Evolutionary conservation across 2,888 invertebrate genomes (phyloP).

Genomic region (Elegia similella): DNA sequence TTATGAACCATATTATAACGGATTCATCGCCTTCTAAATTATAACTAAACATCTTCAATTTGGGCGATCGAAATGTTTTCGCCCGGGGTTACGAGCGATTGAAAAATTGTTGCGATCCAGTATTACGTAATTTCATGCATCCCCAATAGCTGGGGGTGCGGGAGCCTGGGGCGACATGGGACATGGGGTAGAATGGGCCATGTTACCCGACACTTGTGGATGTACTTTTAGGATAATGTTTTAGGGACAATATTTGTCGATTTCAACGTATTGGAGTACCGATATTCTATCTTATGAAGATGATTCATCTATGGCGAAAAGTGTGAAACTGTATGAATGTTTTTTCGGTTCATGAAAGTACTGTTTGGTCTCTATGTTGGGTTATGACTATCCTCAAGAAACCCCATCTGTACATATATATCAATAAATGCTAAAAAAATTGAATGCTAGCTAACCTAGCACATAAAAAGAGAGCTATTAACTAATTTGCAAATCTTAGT

Average conservation of each 20-base stretch:
- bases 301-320: background rate
- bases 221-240: constrained; percentile 13
- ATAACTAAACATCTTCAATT: constrained; percentile 62
- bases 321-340: background rate
- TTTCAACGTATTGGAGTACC: background rate
- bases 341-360: too few species aligned
- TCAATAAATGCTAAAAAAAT: too few species aligned
- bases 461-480: too few species aligned
- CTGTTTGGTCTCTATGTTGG: too few species aligned
- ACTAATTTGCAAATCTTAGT: too few species aligned
- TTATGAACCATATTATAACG: constrained; percentile 18
- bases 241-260: constrained; percentile 10
- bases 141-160: constrained; percentile 38
- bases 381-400: too few species aligned
- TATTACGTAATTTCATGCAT: constrained; percentile 66
- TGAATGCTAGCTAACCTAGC: too few species aligned
- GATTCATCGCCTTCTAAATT: constrained; percentile 49
- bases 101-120: constrained; percentile 68
- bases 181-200: constrained; percentile 34
- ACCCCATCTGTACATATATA: too few species aligned
- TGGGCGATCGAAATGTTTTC: constrained; percentile 45
- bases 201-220: constrained; percentile 22
- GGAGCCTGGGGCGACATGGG: constrained; percentile 35
- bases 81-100: constrained; percentile 64
- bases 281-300: background rate